Conservation (phyloP, 2,113 vertebrate genomes). For the Entelurus aequoreus region DNA sequence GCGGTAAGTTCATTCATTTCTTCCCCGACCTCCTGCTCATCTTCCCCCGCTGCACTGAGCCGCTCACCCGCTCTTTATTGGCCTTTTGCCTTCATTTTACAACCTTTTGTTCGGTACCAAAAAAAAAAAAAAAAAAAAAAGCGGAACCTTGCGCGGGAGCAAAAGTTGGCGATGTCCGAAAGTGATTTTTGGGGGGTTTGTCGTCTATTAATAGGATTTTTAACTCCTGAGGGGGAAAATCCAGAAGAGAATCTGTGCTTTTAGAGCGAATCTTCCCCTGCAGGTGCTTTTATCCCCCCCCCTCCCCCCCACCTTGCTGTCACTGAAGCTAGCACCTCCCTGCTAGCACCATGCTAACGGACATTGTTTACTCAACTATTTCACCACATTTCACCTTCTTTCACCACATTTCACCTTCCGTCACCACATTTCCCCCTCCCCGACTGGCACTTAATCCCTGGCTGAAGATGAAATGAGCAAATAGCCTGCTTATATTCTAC, state of each 20-base stretch:
- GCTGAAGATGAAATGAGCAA: too few relatives aligned
- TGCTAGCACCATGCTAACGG: neutral
- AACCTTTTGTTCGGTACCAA: neutral
- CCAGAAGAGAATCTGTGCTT: neutral
- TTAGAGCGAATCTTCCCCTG: conserved; percentile 31
- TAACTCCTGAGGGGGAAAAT: too few relatives aligned
- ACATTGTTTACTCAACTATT: neutral
- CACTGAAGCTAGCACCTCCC: neutral
- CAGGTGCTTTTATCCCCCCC: conserved; percentile 48
- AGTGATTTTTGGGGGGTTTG: neutral
- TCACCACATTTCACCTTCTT: neutral
- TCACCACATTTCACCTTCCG: too few relatives aligned
- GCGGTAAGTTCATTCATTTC: neutral
- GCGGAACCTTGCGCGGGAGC: conserved; percentile 15
- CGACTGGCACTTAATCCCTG: too few relatives aligned
- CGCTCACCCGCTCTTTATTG: neutral
- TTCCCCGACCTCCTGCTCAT: neutral
- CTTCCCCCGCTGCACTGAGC: too few relatives aligned
- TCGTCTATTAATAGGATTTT: neutral
- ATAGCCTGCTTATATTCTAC: too few relatives aligned
- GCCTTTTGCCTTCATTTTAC: neutral
- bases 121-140: conserved; percentile 5
- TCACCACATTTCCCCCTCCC: too few relatives aligned
- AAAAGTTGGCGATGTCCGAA: neutral
- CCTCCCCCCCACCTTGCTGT: conserved; percentile 52